These are phyloP conservation scores for Drosophila flavopinicola DNA, from an alignment of 2,888 invertebrate genomes.

Conservation along the genomic window DNA sequence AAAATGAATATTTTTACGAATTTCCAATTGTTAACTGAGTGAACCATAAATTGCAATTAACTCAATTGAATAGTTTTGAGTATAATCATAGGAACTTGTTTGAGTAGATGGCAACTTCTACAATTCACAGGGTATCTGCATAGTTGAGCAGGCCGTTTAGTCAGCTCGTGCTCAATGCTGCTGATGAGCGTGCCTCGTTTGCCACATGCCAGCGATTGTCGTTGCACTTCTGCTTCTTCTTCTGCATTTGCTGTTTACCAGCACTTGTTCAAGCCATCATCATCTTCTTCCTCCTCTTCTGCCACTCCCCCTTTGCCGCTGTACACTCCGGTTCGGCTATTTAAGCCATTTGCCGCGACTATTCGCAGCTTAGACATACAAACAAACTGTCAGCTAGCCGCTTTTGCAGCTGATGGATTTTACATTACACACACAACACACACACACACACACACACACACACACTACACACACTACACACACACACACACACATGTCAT, in stretches of 20 bases:
- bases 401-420: constrained; percentile 73
- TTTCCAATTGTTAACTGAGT: no score
- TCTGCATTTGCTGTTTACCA: constrained; percentile 26
- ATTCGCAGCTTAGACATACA: constrained; percentile 57
- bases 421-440: constrained; percentile 48
- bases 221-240: constrained; percentile 12
- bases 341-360: constrained; percentile 20
- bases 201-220: constrained; percentile 51
- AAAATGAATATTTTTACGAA: no score
- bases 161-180: not conserved
- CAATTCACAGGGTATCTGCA: constrained; percentile 22
- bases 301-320: not conserved
- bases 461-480: not conserved
- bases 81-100: no score
- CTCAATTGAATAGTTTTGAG: no score
- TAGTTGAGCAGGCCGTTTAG: not conserved
- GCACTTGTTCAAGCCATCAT: constrained; percentile 37
- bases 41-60: no score
- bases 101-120: no score
- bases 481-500: constrained; percentile 2
- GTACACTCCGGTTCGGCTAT: not conserved
- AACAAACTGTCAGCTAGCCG: constrained; percentile 71
- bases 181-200: constrained; percentile 28
- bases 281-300: not conserved
- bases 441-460: constrained; percentile 1